Percentiles rank a stretch among this genome's conserved stretches.
Conservation (phyloP, 2,113 vertebrate species). For the Sterna hirundo region DNA sequence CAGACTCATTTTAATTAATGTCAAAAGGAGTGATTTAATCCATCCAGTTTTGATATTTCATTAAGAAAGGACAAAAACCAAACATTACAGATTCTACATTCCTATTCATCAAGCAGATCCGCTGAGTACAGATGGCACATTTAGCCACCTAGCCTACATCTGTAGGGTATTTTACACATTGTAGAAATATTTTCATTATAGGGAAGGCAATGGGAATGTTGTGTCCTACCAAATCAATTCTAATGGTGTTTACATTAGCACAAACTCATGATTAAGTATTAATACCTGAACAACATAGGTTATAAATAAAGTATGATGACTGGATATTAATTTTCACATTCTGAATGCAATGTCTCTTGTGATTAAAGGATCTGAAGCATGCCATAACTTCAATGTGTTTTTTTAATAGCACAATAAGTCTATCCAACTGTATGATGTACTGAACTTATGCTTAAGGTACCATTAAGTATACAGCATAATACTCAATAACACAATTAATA, state of each 20-base stretch:
- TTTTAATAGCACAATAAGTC: neutral
- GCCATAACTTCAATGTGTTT: neutral
- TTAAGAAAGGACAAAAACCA: neutral
- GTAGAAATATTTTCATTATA: neutral
- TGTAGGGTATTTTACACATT: neutral
- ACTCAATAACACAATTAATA: conserved; percentile 5
- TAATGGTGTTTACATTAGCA: neutral
- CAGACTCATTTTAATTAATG: neutral
- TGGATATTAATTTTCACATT: conserved; percentile 6
- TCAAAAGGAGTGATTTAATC: neutral
- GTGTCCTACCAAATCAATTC: neutral
- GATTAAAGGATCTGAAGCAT: neutral
- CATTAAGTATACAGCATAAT: neutral
- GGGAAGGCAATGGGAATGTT: neutral
- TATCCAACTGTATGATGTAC: neutral
- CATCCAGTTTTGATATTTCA: neutral
- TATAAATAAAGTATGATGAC: neutral
- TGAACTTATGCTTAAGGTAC: neutral
- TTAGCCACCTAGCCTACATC: neutral
- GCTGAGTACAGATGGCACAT: neutral
- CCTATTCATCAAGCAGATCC: neutral
- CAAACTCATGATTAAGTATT: neutral
- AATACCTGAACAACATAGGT: neutral
- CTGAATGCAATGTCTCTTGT: neutral
- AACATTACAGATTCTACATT: neutral